Conservation (phyloP, 2,113 vertebrate genomes). For the Argyrosomus japonicus region DNA sequence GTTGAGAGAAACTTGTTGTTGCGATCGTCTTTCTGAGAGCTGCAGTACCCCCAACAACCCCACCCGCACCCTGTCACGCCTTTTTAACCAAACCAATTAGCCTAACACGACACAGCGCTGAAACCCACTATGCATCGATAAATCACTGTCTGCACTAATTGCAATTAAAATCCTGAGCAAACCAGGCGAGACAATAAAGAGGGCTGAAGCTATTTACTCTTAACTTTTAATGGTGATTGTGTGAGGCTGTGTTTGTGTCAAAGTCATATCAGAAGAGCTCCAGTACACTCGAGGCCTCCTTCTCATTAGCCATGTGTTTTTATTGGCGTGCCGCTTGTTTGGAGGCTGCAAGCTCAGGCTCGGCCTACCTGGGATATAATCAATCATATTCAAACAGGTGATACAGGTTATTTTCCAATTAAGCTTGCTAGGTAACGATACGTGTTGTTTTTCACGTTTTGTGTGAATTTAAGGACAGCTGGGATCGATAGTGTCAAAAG, state of each 20-base stretch:
- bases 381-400: conserved; percentile 40
- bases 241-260: conserved; percentile 59
- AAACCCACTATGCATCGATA: conserved; percentile 72
- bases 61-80: conserved; percentile 68
- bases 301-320: conserved; percentile 49
- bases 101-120: conserved; percentile 55
- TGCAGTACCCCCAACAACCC: conserved; percentile 18
- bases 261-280: conserved; percentile 64
- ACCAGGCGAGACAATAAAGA: conserved; percentile 76
- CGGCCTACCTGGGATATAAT: conserved; percentile 22
- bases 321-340: conserved; percentile 30
- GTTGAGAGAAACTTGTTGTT: conserved; percentile 21
- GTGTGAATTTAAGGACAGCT: not conserved
- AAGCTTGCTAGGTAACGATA: conserved; percentile 1
- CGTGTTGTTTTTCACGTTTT: not conserved
- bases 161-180: conserved; percentile 81
- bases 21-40: conserved; percentile 23
- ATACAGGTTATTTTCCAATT: conserved; percentile 14
- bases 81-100: conserved; percentile 84
- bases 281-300: conserved; percentile 49
- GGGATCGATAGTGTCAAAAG: conserved; percentile 13
- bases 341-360: conserved; percentile 17
- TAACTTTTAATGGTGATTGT: conserved; percentile 71
- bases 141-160: conserved; percentile 80
- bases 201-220: conserved; percentile 68